phyloP scores from a whole-genome alignment of 2,888 invertebrate genomes.

The Mactromeris polynyma region DNA sequence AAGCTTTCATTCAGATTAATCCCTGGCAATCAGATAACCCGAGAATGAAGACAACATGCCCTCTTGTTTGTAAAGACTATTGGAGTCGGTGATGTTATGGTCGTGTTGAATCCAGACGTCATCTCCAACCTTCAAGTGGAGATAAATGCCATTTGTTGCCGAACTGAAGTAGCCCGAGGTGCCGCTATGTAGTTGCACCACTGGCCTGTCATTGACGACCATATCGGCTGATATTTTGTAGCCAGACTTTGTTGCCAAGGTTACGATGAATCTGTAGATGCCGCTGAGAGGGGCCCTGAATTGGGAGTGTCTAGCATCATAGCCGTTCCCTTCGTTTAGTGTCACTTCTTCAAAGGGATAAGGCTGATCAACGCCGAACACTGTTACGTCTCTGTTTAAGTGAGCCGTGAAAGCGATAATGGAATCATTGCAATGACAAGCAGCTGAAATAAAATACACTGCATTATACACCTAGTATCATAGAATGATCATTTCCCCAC shows the following conservation, averaged over 20 bases:
- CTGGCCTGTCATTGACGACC: conserved; percentile 41
- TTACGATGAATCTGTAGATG: conserved; percentile 83
- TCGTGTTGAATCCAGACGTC: conserved; percentile 68
- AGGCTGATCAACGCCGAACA: conserved; percentile 59
- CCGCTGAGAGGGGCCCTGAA: conserved; percentile 85
- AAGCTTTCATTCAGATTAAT: conserved; percentile 29
- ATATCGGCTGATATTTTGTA: conserved; percentile 56
- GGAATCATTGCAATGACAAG: conserved; percentile 51
- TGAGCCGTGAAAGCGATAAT: conserved; percentile 64
- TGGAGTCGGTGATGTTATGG: conserved; percentile 52
- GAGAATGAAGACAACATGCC: conserved; percentile 61
- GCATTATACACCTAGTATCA: background rate
- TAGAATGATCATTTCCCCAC: background rate
- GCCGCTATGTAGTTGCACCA: conserved; percentile 61
- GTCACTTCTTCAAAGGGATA: conserved; percentile 82
- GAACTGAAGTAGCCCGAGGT: conserved; percentile 51
- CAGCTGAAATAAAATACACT: conserved; percentile 27
- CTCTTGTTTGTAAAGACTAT: conserved; percentile 51
- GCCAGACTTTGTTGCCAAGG: conserved; percentile 81
- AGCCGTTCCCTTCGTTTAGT: conserved; percentile 82
- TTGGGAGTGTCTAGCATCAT: conserved; percentile 78
- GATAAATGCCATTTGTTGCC: conserved; percentile 52
- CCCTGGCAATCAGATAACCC: conserved; percentile 59
- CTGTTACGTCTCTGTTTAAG: conserved; percentile 50
- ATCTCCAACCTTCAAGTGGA: conserved; percentile 58